These are phyloP conservation scores for Fratercula arctica DNA, from an alignment of 2,797 vertebrate genomes.

Conservation along the genomic window DNA sequence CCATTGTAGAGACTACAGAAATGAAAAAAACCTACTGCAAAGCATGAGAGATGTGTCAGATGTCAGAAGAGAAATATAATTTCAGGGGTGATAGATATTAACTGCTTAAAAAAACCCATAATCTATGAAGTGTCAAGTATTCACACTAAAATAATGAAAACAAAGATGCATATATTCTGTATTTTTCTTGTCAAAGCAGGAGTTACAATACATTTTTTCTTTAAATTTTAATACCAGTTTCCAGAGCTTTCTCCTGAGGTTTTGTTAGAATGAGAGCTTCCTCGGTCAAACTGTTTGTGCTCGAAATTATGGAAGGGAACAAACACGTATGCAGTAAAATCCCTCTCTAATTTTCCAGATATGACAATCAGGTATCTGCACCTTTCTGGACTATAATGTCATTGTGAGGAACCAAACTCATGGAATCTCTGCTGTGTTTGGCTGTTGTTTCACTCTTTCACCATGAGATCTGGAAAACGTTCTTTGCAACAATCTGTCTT, in stretches of 20 bases:
- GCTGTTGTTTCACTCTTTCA: background rate
- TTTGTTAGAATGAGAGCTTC: background rate
- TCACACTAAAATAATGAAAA: background rate
- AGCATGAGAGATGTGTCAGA: background rate
- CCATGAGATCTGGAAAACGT: background rate
- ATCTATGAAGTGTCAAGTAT: background rate
- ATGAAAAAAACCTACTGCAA: background rate
- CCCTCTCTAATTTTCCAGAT: background rate
- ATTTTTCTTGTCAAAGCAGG: background rate
- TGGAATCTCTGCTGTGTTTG: background rate
- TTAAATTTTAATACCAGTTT: background rate
- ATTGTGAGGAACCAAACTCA: background rate
- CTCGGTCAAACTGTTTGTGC: background rate
- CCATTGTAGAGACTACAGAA: background rate
- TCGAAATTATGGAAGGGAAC: background rate
- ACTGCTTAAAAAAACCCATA: background rate
- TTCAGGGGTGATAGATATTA: background rate
- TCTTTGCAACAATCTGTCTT: background rate
- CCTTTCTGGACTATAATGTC: background rate
- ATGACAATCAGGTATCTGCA: background rate
- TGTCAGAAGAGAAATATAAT: background rate
- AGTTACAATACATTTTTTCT: background rate
- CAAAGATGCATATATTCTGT: background rate
- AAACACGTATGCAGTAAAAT: background rate
- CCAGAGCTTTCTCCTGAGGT: background rate